Evolutionary conservation across 2,113 vertebrate species (phyloP).

Genomic region (Actenoides hombroni): DNA sequence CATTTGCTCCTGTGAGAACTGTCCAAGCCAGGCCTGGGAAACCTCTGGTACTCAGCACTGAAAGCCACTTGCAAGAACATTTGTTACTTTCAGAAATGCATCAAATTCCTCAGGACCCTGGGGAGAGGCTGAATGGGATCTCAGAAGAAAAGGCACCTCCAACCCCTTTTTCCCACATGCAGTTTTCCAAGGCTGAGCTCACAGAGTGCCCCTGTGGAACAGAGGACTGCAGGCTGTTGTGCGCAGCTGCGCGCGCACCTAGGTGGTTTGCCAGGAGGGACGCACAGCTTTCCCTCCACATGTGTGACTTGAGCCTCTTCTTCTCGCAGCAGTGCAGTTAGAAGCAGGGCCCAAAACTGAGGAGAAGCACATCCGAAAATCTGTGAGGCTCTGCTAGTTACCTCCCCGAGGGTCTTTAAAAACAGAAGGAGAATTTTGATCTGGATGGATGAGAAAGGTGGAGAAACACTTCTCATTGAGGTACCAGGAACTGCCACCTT

Average conservation of each 20-base stretch:
- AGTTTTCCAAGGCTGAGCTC: neutral
- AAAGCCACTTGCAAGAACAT: neutral
- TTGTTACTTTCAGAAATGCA: slow-evolving; percentile 6
- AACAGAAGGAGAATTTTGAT: neutral
- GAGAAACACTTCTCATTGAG: neutral
- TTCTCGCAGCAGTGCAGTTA: neutral
- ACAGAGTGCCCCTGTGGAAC: neutral
- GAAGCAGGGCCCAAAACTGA: neutral
- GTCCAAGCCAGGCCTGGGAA: neutral
- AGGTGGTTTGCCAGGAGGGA: neutral
- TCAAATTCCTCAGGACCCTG: neutral
- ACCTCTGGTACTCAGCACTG: neutral
- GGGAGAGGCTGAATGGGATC: neutral
- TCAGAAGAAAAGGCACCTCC: neutral
- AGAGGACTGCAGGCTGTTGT: neutral
- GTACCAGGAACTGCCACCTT: neutral
- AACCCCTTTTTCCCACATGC: neutral
- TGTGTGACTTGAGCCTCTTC: neutral
- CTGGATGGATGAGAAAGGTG: neutral
- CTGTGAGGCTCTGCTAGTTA: neutral
- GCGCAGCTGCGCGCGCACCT: fast-evolving
- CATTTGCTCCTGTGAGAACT: neutral
- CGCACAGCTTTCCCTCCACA: neutral
- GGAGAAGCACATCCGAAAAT: neutral
- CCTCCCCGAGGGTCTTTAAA: fast-evolving